These are phyloP conservation scores for Myotis yumanensis DNA, from an alignment of 2,113 vertebrate species.

Conservation along the genomic window DNA sequence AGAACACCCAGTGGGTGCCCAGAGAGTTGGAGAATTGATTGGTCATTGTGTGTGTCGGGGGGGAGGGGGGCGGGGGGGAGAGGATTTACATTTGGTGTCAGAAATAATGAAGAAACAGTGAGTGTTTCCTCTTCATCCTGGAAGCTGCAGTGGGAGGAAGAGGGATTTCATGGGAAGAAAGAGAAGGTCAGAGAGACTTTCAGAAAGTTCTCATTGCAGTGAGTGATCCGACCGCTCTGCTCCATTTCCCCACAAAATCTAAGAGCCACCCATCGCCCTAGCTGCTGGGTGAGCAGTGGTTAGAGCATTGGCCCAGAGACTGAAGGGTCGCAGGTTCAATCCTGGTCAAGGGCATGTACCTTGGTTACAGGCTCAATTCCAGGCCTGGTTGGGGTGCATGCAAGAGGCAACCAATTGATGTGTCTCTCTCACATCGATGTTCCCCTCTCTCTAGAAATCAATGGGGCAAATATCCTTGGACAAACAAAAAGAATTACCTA, in stretches of 20 bases:
- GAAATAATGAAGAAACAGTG: neutral
- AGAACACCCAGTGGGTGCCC: neutral
- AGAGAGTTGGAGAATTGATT: neutral
- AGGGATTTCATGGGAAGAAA: neutral
- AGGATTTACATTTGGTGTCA: neutral
- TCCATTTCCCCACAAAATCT: neutral
- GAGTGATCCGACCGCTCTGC: neutral
- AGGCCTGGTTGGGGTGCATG: too few species aligned
- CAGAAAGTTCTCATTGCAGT: neutral
- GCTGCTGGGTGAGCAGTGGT: too few species aligned
- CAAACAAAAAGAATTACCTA: neutral
- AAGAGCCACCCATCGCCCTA: neutral
- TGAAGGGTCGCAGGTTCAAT: too few species aligned
- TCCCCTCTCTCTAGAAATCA: too few species aligned
- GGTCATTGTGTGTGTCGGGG: too few species aligned
- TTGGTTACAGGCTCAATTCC: too few species aligned
- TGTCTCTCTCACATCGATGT: too few species aligned
- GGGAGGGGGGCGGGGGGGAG: accelerated
- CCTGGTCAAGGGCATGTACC: too few species aligned
- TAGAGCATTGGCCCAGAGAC: too few species aligned
- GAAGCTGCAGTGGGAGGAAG: neutral
- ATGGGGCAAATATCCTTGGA: too few species aligned
- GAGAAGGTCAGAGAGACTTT: neutral
- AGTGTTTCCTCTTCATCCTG: neutral
- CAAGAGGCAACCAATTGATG: too few species aligned